These are phyloP conservation scores for Bemisia tabaci DNA, from an alignment of 1,140 invertebrate species.

Conservation along the genomic window DNA sequence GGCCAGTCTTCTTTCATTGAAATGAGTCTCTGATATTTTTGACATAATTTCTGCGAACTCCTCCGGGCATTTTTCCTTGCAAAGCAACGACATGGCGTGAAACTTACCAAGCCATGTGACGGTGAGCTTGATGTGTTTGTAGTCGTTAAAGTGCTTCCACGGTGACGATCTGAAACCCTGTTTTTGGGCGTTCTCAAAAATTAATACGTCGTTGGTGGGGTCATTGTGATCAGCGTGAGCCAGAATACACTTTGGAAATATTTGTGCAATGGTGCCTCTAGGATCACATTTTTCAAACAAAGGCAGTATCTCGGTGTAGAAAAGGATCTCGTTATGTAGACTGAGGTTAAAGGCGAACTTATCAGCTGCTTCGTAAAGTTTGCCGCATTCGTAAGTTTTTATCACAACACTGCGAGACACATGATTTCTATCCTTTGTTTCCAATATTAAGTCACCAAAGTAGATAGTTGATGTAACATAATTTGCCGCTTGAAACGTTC, in stretches of 20 bases:
- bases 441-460: no score
- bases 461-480: no score
- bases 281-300: background rate
- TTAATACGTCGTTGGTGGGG: background rate
- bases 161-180: background rate
- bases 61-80: background rate
- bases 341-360: no score
- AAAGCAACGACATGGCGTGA: background rate
- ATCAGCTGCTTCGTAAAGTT: no score
- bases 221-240: background rate
- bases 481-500: no score
- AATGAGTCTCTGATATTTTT: background rate
- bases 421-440: no score
- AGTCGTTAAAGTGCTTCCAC: background rate
- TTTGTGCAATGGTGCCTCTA: background rate
- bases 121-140: background rate
- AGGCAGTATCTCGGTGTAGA: background rate
- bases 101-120: background rate
- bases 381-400: no score
- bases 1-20: background rate
- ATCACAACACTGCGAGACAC: no score
- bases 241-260: background rate
- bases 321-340: no score
- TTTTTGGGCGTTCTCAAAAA: background rate
- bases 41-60: background rate